phyloP scores from a whole-genome alignment of 2,113 vertebrate genomes.

The Malurus cyaneus region DNA sequence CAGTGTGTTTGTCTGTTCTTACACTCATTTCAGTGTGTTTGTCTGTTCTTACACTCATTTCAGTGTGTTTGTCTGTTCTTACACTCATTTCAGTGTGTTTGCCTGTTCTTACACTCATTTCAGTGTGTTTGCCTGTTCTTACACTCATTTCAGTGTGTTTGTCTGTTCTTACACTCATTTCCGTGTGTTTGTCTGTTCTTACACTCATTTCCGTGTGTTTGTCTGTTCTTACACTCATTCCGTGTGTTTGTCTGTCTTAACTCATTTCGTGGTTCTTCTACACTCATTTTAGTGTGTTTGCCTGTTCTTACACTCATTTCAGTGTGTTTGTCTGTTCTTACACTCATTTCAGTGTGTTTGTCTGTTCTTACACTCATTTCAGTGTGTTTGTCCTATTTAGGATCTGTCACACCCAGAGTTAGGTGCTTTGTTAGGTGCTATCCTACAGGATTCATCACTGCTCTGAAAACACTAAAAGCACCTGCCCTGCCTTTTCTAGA shows the following conservation, averaged over 20 bases:
- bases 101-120: neutral
- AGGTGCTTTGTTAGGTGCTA: neutral
- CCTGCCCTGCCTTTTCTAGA: neutral
- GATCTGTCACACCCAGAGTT: neutral
- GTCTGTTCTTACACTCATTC: neutral
- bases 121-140: neutral
- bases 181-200: neutral
- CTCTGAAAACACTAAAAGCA: neutral
- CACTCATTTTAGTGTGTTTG: neutral
- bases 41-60: neutral
- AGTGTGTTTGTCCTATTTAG: neutral
- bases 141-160: neutral
- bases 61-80: neutral
- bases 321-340: neutral
- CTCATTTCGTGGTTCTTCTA: no score
- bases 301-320: neutral
- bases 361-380: neutral
- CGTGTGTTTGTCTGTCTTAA: no score
- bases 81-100: neutral
- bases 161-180: neutral
- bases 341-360: neutral
- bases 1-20: neutral
- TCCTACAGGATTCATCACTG: neutral
- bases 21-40: no score
- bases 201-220: neutral